Base-by-base conservation (phyloP, 2,888 invertebrate species). In the Nasonia oneida region DNA sequence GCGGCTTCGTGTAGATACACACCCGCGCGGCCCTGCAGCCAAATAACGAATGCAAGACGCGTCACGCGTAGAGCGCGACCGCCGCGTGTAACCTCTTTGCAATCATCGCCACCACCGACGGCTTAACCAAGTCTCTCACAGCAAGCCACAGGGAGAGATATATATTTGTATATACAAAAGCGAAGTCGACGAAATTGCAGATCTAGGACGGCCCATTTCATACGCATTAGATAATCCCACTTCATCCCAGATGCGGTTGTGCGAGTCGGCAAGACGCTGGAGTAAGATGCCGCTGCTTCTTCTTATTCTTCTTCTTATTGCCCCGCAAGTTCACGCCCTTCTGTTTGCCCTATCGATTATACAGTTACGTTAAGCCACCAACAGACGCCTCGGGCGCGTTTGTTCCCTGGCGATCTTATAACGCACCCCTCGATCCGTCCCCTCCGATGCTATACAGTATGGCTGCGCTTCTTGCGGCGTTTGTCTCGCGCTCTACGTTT, bases 341-440 rank as follows among this genome's bases (percentile, higher is more conserved):
- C 88, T 90, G 90, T 90, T 90, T 90, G 89, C 89, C 89, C 89
- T 90, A 90, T 90, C 89, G 90, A 90, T 90, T 90, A 90, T 89
- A 89, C 90, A 90, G 90, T 89, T 90, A 90, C 88, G 89, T 88
- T 87, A 86, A 85, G 88, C 87, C 87, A 87, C 39, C 10, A 47
- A 33, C 64, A 78, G 64, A 88, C 88, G 87, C 88, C 87, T 84
- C 84, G 47, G 81, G 81, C 50, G 47, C 61, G 57, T 77, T 78
- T 47, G 15, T 78, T 50, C 67, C 47, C 14, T 18, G 12, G 37
- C 78, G 67, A n/a, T 47, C 67, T 64, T 67, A 47, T 47, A 3
- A 12, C 64, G 42, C 42, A 23, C 67, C 42, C 57, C 37, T 37
- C 57, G 33, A 29, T 50, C 15, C 57, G 33, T 61, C 57, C 50